Base-by-base conservation (phyloP, 2,888 invertebrate species). In the Pachydiplax longipennis region DNA sequence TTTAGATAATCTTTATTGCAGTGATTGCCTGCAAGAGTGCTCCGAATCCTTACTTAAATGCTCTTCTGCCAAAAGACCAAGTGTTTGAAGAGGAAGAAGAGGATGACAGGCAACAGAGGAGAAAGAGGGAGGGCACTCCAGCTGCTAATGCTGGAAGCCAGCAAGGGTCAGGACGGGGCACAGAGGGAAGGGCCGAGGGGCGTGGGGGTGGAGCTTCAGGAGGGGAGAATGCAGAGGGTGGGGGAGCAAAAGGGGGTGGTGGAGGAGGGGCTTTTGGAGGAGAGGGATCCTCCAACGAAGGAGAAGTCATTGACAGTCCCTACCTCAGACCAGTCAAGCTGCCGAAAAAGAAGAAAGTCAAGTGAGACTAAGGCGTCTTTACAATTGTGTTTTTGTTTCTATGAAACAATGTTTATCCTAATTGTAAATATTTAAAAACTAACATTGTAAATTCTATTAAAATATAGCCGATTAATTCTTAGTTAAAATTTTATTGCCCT, bases 31-130 rank as follows among this genome's bases (percentile, higher is more conserved):
- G 97, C 93, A 97, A 98, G 93, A 96, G 98, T 0, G 95, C 96
- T 92, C 93, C 94, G 0, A 97, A 98, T 10, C 96, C 98, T 2
- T 99, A 99, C 93, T 94, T 98, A 80, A 96, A 97, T 91, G 98
- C 98, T 5, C 95, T 99, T 44, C 94, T 99, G 92, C 99, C 99
- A 0, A 97, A 97, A 92, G 99, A 99, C 94, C 98, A 99, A 95
- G 97, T 99, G 65, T 98, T 98, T 94, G 98, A 99, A 93, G 97
- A 97, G 93, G 98, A 98, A 93, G 97, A 98, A 93, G 94, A 97
- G 91, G 97, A 97, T 96, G 91, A 95, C 48, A 91, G n/a, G 22
- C 91, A 90, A 92, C 80, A 91, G 80, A 90, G 91, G 91, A 93
- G 93, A 80, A 93, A 93, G 91, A 93, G 91, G 40, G 65, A 83